Evolutionary conservation across 64 coral and sea anemone genomes (phyloP).

Genomic region (Astreopora myriophthalma): DNA sequence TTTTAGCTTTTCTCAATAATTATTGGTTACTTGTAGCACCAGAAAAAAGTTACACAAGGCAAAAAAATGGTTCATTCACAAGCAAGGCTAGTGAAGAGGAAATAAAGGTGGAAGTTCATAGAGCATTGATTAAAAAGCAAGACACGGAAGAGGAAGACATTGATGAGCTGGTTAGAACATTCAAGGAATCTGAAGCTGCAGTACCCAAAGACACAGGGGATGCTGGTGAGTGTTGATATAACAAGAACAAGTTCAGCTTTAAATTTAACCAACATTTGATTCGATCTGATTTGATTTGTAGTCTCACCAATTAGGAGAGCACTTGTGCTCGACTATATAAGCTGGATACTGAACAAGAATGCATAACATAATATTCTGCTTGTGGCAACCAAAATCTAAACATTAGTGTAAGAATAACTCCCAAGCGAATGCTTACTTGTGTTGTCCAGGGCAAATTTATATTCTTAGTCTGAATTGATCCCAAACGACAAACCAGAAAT

Average conservation of each 20-base stretch:
- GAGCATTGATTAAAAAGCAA: constrained; percentile 19
- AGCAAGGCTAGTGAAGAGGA: constrained; percentile 10
- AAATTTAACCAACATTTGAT: too few species aligned
- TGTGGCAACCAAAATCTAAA: too few species aligned
- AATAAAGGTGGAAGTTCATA: background rate
- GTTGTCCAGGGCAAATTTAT: too few species aligned
- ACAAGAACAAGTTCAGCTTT: background rate
- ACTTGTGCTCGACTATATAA: too few species aligned
- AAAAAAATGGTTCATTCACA: background rate
- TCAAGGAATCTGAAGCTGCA: constrained; percentile 73
- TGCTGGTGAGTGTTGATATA: background rate
- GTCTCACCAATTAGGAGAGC: too few species aligned
- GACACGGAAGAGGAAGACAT: constrained; percentile 89
- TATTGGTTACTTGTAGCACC: background rate
- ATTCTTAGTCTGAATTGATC: too few species aligned
- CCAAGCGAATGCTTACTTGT: too few species aligned
- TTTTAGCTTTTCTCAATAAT: background rate
- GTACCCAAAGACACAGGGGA: constrained; percentile 33
- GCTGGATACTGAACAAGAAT: too few species aligned
- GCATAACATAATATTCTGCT: too few species aligned
- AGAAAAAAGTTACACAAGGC: background rate
- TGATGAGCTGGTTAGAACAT: constrained; percentile 83
- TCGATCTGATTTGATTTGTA: too few species aligned
- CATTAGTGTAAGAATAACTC: too few species aligned
- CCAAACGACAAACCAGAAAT: too few species aligned